These are phyloP conservation scores for Caenorhabditis japonica DNA, from an alignment of 2,888 invertebrate genomes.

Conservation along the genomic window DNA sequence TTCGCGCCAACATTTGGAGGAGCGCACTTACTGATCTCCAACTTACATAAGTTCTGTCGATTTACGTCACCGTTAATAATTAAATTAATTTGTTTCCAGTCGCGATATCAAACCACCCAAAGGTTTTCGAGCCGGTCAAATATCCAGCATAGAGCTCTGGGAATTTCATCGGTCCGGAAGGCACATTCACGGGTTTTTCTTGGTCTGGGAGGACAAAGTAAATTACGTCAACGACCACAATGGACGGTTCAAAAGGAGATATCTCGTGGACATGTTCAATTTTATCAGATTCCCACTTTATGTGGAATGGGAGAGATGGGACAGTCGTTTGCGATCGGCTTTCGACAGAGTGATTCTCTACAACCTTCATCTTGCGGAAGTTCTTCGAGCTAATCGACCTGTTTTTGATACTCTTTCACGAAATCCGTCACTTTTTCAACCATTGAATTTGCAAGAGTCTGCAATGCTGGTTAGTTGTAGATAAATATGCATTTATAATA, in stretches of 20 bases:
- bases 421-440: neutral
- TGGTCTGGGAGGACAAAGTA: slow-evolving; percentile 1
- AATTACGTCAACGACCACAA: neutral
- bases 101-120: neutral
- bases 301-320: slow-evolving; percentile 23
- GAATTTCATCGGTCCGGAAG: slow-evolving; percentile 18
- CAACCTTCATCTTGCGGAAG: slow-evolving; percentile 25
- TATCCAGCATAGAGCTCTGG: slow-evolving; percentile 1
- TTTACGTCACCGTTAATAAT: neutral
- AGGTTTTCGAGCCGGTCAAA: neutral
- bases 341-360: slow-evolving; percentile 18
- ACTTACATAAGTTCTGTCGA: neutral
- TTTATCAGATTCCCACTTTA: slow-evolving; percentile 23
- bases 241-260: neutral
- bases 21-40: no score
- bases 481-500: neutral
- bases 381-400: slow-evolving; percentile 5
- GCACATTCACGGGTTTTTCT: slow-evolving; percentile 48
- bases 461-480: neutral
- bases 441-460: slow-evolving; percentile 2
- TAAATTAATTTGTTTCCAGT: slow-evolving; percentile 9
- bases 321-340: slow-evolving; percentile 5
- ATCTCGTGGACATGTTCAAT: slow-evolving; percentile 36
- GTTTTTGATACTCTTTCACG: slow-evolving; percentile 4
- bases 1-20: no score